Evolutionary conservation across 2,888 invertebrate species (phyloP), one percentile per base, ranked within the genome.

Genomic region (Lycocerus yunnanus): DNA sequence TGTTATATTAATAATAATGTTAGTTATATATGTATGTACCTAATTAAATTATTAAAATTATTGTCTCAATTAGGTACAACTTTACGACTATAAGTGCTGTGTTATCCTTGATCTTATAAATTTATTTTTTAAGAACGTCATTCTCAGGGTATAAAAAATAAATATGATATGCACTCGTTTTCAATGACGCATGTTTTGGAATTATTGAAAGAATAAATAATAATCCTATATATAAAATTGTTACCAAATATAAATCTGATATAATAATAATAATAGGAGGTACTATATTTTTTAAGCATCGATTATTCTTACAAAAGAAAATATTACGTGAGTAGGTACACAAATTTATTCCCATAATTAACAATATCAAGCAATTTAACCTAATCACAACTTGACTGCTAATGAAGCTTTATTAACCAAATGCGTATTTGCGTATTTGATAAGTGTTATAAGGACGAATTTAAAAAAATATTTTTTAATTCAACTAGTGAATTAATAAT

Each of bases 361-460:
- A n/a, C 5, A 20, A 16, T 13, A 63, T 14, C 61, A 10, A 18
- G n/a, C 13, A 18, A 63, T 63, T 16, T 63, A 63, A 63, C 13
- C n/a, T 18, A 63, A 63, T 63, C n/a, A 63, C 61, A 63, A 63
- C 61, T 63, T n/a, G 61, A 63, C 61, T 18, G 61, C 20, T 63
- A 63, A 63, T 63, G 61, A 63, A 63, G 61, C 61, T 63, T 18
- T 18, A 61, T 18, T 61, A 61, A 18, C 18, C 18, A 16, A 61
- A 61, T 61, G 6, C n/a, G n/a, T 13, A 63, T 18, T 61, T 18
- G 18, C 15, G 16, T 61, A 18, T 63, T 18, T 18, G 1, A 18
- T 18, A 61, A 61, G 61, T 63, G 61, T 61, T 61, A 61, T 61
- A 61, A 61, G 61, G 61, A 18, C 61, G 18, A 63, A 63, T 2